Percentiles rank a stretch among this genome's conserved stretches.
phyloP scores from a whole-genome alignment of 2,888 invertebrate species.

The Caenorhabditis drosophilae region DNA sequence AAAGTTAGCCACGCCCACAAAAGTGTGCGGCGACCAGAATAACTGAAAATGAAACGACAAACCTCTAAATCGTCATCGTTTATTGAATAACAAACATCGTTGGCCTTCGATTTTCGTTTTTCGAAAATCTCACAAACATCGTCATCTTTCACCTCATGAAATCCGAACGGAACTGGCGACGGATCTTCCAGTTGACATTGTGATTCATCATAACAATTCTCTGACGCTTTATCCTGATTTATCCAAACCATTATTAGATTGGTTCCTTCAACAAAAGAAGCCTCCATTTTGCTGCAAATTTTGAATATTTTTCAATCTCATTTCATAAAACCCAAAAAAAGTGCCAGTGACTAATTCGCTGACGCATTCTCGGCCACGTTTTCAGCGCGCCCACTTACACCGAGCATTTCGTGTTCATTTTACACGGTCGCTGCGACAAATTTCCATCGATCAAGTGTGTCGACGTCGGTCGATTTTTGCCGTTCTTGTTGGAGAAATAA shows the following conservation, averaged over 20 bases:
- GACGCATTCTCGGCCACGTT: neutral
- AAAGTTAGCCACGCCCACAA: too few species aligned
- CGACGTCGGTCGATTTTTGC: conserved; percentile 21
- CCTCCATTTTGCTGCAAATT: conserved; percentile 61
- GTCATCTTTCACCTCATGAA: conserved; percentile 31
- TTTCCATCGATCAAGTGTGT: conserved; percentile 52
- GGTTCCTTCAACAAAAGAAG: conserved; percentile 62
- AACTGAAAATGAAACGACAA: too few species aligned
- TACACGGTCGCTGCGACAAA: conserved; percentile 61
- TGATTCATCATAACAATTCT: conserved; percentile 60
- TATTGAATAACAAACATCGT: conserved; percentile 39
- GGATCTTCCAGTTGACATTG: conserved; percentile 55
- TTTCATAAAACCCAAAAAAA: too few species aligned
- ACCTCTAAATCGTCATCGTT: conserved; percentile 32
- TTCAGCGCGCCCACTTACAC: conserved; percentile 49
- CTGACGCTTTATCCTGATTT: conserved; percentile 46
- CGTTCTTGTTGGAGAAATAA: conserved; percentile 60
- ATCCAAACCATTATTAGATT: conserved; percentile 67
- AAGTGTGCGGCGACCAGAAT: too few species aligned
- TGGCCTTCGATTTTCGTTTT: conserved; percentile 28
- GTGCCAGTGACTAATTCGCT: too few species aligned
- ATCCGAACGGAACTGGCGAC: conserved; percentile 45
- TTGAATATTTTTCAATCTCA: neutral
- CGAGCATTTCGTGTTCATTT: conserved; percentile 56
- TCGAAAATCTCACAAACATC: conserved; percentile 15